phyloP scores from a whole-genome alignment of 2,113 vertebrate genomes.

The Martes martes region DNA sequence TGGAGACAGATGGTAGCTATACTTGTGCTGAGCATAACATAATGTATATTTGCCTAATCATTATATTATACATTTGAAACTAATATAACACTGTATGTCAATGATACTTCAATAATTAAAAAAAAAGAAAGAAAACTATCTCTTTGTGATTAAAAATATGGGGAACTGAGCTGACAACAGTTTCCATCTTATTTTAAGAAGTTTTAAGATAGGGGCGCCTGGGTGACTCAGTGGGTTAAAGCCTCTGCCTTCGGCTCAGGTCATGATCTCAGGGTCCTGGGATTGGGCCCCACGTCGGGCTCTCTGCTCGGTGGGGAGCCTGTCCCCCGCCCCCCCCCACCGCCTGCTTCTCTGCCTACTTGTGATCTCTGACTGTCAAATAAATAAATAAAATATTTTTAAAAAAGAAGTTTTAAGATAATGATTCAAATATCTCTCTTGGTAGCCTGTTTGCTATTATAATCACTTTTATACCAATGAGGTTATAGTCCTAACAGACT shows the following conservation, averaged over 20 bases:
- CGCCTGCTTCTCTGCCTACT: too few relatives aligned
- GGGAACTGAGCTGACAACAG: background rate
- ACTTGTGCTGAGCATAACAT: background rate
- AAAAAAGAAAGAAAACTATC: background rate
- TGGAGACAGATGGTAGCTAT: background rate
- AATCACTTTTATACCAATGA: background rate
- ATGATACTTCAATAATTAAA: background rate
- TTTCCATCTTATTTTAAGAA: slow-evolving; percentile 3
- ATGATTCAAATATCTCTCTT: background rate
- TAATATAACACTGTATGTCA: background rate
- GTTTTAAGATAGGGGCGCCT: background rate
- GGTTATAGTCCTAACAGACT: background rate
- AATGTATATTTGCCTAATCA: background rate
- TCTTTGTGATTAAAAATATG: background rate
- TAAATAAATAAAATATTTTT: too few relatives aligned
- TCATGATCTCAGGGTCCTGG: too few relatives aligned
- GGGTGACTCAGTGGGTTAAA: too few relatives aligned
- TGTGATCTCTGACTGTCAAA: too few relatives aligned
- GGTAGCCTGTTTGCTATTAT: background rate
- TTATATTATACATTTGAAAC: background rate
- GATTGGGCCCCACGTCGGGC: too few relatives aligned
- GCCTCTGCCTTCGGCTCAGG: too few relatives aligned
- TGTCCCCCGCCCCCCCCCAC: too few relatives aligned
- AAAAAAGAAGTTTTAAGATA: background rate
- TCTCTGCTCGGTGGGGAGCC: too few relatives aligned